Conservation (phyloP, 2,113 vertebrate species). For the Anser brachyrhynchus region DNA sequence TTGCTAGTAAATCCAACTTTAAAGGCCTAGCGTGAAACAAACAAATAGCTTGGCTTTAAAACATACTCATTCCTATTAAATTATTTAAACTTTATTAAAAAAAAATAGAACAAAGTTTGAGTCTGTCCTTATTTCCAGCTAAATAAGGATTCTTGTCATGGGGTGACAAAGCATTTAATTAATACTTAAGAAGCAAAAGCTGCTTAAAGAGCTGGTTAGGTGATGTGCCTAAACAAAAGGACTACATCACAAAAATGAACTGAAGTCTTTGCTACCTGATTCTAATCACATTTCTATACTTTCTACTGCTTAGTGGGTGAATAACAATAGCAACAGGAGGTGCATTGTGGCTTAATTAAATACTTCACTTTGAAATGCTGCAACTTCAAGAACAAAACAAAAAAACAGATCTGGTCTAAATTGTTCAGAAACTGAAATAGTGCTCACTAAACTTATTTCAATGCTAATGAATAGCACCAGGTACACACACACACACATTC, state of each 20-base stretch:
- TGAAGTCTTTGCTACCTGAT: background rate
- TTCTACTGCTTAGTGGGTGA: background rate
- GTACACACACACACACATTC: fast-evolving
- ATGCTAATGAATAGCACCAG: background rate
- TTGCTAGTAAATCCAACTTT: constrained; percentile 31
- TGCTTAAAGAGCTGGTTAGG: background rate
- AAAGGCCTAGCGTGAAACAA: constrained; percentile 54
- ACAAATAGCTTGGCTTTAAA: constrained; percentile 62
- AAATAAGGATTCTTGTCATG: background rate
- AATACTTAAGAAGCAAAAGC: background rate
- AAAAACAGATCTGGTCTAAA: background rate
- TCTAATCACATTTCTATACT: background rate
- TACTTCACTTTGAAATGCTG: background rate
- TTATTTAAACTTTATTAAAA: constrained; percentile 74
- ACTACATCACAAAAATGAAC: background rate
- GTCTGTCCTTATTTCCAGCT: constrained; percentile 71
- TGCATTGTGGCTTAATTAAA: background rate
- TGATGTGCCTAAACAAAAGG: background rate
- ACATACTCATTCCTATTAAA: constrained; percentile 58
- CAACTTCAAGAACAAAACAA: background rate
- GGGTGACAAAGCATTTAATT: background rate
- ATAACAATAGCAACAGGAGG: background rate
- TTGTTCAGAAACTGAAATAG: background rate
- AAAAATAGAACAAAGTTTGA: constrained; percentile 55
- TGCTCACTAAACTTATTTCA: background rate